Conservation (phyloP, 92 coral and sea anemone species). For the Epizoanthus stellaris region DNA sequence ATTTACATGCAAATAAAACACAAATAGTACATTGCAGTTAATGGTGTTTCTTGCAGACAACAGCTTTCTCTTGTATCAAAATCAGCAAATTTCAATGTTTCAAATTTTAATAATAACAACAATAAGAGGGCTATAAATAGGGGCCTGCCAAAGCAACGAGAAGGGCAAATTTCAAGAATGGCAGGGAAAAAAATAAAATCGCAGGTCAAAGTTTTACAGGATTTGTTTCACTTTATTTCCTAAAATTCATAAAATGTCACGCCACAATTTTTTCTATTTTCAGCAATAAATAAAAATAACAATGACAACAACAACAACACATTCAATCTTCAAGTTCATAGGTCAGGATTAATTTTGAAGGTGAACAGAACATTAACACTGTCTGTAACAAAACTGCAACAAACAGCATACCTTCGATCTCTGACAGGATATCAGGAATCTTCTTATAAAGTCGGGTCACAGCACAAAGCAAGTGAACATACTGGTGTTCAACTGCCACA, state of each 20-base stretch:
- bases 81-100: too few relatives aligned
- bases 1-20: too few relatives aligned
- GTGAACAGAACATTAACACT: not conserved
- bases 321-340: not conserved
- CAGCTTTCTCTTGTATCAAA: not conserved
- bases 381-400: not conserved
- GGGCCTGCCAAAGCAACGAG: too few relatives aligned
- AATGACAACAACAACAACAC: not conserved
- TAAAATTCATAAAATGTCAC: too few relatives aligned
- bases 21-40: too few relatives aligned
- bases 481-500: slow-evolving; percentile 86
- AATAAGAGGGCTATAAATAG: too few relatives aligned
- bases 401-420: slow-evolving; percentile 65
- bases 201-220: too few relatives aligned
- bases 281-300: not conserved
- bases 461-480: slow-evolving; percentile 64
- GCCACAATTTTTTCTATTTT: too few relatives aligned
- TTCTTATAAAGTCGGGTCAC: slow-evolving; percentile 70
- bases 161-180: too few relatives aligned
- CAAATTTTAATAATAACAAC: too few relatives aligned
- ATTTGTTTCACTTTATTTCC: too few relatives aligned
- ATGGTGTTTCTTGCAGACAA: not conserved
- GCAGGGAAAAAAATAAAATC: too few relatives aligned
- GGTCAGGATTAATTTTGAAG: not conserved
- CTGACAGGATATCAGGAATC: slow-evolving; percentile 64